Evolutionary conservation across 2,113 vertebrate genomes (phyloP).

Genomic region (Columba janthina): DNA sequence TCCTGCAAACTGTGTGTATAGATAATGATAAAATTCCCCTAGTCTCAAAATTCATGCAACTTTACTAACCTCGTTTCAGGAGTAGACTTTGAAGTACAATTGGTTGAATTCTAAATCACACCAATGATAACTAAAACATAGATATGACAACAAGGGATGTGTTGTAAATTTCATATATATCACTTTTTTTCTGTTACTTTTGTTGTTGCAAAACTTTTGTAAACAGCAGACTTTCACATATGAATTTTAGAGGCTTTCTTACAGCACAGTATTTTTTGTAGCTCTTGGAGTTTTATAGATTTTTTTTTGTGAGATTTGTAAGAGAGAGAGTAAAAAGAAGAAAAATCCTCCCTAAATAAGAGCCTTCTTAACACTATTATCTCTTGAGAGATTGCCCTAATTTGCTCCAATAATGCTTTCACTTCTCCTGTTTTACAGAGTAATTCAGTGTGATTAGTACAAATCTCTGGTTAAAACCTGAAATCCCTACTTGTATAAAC

Average conservation of each 20-base stretch:
- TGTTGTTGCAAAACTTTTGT: neutral
- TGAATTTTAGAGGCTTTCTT: neutral
- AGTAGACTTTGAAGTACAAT: neutral
- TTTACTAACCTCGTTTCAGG: neutral
- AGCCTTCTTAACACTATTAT: neutral
- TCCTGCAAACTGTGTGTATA: neutral
- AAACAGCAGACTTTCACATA: neutral
- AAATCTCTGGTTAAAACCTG: constrained; percentile 25
- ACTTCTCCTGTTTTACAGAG: neutral
- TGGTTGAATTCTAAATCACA: neutral
- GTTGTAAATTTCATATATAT: neutral
- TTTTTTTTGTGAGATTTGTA: neutral
- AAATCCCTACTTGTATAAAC: constrained; percentile 19
- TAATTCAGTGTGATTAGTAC: constrained; percentile 12
- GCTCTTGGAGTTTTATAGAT: neutral
- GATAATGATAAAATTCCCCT: neutral
- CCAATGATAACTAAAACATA: neutral
- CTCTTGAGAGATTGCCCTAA: neutral
- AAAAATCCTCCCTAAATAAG: neutral
- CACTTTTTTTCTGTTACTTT: neutral
- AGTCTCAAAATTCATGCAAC: neutral
- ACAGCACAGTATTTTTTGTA: neutral
- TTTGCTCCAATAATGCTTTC: constrained; percentile 8
- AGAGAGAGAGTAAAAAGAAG: neutral
- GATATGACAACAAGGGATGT: neutral